phyloP scores from a whole-genome alignment of 2,888 invertebrate species.

The Scelioninae gen. 2 region DNA sequence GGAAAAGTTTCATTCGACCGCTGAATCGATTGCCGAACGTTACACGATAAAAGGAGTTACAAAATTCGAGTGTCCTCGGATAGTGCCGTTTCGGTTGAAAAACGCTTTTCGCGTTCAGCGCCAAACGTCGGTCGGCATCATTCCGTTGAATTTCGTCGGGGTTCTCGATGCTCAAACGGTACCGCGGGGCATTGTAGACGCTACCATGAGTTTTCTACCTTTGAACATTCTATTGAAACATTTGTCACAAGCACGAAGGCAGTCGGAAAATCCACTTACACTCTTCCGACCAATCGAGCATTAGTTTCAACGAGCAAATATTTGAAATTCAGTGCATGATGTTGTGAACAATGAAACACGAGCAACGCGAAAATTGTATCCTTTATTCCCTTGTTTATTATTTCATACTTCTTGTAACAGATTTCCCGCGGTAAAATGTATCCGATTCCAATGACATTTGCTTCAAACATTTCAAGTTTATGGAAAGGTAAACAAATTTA shows the following conservation, averaged over 20 bases:
- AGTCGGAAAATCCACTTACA: conserved; percentile 37
- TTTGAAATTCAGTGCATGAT: conserved; percentile 36
- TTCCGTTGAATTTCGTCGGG: conserved; percentile 21
- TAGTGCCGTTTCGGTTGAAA: conserved; percentile 10
- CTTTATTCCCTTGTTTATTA: not conserved
- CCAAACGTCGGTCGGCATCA: conserved; percentile 26
- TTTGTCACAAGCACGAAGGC: conserved; percentile 45
- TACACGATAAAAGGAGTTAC: no score
- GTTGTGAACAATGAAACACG: conserved; percentile 16
- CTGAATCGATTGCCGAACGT: no score
- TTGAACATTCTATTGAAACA: conserved; percentile 42
- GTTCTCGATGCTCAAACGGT: conserved; percentile 21
- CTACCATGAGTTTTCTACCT: conserved; percentile 28
- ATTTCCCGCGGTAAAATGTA: no score
- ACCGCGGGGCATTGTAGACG: conserved; percentile 35
- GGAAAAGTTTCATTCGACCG: no score
- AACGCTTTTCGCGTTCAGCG: conserved; percentile 31
- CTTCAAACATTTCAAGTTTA: no score
- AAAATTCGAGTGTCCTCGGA: not conserved
- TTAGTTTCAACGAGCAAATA: conserved; percentile 37
- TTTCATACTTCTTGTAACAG: no score
- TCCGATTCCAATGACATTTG: no score
- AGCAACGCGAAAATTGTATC: not conserved
- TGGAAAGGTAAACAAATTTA: no score
- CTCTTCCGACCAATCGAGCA: conserved; percentile 45